Evolutionary conservation across 2,888 invertebrate species (phyloP).

Genomic region (Micropterix aruncella): DNA sequence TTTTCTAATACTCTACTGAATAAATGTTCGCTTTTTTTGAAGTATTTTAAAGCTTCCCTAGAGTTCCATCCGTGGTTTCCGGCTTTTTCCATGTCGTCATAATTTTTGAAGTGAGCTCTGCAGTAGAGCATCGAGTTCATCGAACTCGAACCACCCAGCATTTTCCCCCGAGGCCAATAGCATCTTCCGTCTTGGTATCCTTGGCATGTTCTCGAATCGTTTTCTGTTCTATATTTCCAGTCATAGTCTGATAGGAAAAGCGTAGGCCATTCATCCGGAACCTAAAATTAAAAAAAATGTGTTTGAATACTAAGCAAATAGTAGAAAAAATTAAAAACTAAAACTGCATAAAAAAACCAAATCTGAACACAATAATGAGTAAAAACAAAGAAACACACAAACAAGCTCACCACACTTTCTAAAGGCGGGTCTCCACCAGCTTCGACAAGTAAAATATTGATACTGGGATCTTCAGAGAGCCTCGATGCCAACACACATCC

Average conservation of each 20-base stretch:
- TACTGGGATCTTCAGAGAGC: too few species aligned
- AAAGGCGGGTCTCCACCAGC: too few species aligned
- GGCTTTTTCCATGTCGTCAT: not conserved
- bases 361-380: too few species aligned
- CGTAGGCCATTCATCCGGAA: too few species aligned
- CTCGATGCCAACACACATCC: too few species aligned
- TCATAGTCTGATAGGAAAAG: not conserved
- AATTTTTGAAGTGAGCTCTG: not conserved
- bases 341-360: too few species aligned
- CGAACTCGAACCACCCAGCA: not conserved
- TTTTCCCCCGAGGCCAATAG: not conserved
- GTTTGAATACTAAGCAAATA: too few species aligned
- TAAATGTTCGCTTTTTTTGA: not conserved
- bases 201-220: not conserved
- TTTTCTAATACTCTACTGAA: not conserved
- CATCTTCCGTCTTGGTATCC: not conserved
- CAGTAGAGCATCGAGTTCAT: not conserved
- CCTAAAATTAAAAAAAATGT: too few species aligned
- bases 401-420: too few species aligned
- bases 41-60: not conserved
- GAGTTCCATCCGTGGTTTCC: not conserved
- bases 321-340: too few species aligned
- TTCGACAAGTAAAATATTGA: too few species aligned
- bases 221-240: not conserved
- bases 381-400: too few species aligned